phyloP scores from a whole-genome alignment of 2,888 invertebrate species.

The Margaritifera margaritifera region DNA sequence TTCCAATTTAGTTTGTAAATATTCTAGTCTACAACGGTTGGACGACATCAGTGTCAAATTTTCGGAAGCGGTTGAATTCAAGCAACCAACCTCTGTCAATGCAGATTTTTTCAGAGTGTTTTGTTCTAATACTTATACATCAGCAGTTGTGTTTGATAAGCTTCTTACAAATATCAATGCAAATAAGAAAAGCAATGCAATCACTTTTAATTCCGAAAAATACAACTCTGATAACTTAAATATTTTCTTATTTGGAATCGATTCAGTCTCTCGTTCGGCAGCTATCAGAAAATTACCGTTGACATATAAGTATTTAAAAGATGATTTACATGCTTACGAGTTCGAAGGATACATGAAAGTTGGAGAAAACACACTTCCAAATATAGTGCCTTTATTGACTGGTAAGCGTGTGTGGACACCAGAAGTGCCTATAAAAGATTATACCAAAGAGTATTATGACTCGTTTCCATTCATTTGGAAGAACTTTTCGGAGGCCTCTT shows the following conservation, averaged over 20 bases:
- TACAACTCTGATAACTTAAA: conserved; percentile 13
- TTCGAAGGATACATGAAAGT: conserved; percentile 46
- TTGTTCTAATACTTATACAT: background rate
- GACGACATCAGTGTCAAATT: conserved; percentile 1
- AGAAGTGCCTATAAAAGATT: conserved; percentile 21
- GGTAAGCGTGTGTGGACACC: conserved; percentile 27
- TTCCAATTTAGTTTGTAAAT: too few relatives aligned
- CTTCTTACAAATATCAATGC: too few relatives aligned
- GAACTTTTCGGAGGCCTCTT: conserved; percentile 28
- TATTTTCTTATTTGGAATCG: conserved; percentile 40
- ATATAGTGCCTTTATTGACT: conserved; percentile 32
- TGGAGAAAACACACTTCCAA: conserved; percentile 44
- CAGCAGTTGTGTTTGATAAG: background rate
- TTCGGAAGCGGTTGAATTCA: background rate
- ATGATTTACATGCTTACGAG: conserved; percentile 28
- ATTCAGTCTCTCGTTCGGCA: conserved; percentile 40
- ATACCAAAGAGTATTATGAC: conserved; percentile 25
- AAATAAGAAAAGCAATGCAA: too few relatives aligned
- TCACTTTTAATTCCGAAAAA: background rate
- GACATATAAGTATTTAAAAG: conserved; percentile 32
- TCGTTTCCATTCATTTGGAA: conserved; percentile 39
- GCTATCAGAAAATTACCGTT: conserved; percentile 41
- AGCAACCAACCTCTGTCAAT: background rate
- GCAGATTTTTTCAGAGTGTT: conserved; percentile 6
- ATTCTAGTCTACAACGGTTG: too few relatives aligned